Evolutionary conservation across 2,113 vertebrate species (phyloP).

Genomic region (Siphamia tubifer): DNA sequence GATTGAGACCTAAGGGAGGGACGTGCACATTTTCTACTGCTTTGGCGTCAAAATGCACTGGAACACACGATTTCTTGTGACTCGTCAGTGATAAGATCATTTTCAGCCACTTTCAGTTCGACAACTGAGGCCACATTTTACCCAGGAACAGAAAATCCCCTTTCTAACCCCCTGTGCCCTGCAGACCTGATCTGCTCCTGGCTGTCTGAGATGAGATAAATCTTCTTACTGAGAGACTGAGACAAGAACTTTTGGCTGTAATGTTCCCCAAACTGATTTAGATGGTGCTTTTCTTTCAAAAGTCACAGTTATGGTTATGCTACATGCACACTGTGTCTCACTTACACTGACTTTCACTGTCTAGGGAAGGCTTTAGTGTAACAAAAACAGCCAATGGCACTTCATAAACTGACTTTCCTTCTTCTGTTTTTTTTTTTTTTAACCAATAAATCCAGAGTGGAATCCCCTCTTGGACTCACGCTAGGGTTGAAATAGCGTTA

Average conservation of each 20-base stretch:
- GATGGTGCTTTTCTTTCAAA: background rate
- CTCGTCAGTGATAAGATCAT: constrained; percentile 22
- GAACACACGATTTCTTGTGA: background rate
- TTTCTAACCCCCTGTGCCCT: background rate
- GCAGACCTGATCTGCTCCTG: constrained; percentile 5
- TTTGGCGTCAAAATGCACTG: constrained; percentile 4
- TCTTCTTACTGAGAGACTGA: background rate
- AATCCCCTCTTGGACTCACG: background rate
- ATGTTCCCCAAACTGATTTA: background rate
- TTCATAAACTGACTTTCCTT: background rate
- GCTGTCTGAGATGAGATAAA: background rate
- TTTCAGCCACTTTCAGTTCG: background rate
- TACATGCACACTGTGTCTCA: background rate
- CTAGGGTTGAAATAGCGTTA: background rate
- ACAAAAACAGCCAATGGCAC: background rate
- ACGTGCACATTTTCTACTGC: background rate
- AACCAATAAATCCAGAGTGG: background rate
- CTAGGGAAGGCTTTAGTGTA: background rate
- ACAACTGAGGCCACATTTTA: background rate
- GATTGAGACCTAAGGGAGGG: background rate
- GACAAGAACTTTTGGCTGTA: background rate
- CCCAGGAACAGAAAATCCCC: background rate
- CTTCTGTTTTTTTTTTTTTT: too few relatives aligned
- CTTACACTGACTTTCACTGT: background rate
- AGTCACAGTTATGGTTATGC: background rate